Percentiles rank a stretch among this genome's conserved stretches.
Conservation (phyloP, 2,888 invertebrate species). For the Lithophane socia region DNA sequence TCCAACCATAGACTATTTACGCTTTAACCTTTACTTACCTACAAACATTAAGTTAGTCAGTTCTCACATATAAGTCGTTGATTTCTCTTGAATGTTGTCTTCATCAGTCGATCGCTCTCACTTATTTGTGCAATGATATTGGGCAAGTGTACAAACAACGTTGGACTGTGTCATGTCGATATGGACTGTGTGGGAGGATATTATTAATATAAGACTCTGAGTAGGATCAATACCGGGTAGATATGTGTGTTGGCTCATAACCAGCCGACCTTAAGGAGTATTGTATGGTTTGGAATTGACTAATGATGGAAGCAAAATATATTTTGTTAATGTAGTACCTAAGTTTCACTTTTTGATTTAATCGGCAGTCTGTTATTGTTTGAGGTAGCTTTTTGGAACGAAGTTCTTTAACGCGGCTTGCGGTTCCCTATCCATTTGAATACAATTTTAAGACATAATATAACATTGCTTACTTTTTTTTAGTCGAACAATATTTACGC, state of each 20-base stretch:
- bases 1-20: background rate
- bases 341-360: no score
- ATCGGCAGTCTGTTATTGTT: no score
- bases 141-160: background rate
- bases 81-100: background rate
- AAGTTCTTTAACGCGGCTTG: no score
- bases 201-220: background rate
- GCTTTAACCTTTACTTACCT: background rate
- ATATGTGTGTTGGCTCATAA: background rate
- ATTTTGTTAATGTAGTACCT: background rate
- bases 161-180: background rate
- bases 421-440: no score
- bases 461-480: no score
- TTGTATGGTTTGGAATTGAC: background rate
- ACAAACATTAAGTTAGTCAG: background rate
- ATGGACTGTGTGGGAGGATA: background rate
- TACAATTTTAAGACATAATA: no score
- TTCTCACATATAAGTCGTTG: background rate
- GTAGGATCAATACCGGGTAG: background rate
- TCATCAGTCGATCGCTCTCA: background rate
- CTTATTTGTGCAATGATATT: slow-evolving; percentile 12
- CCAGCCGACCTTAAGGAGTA: background rate
- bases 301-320: background rate
- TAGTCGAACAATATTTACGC: no score
- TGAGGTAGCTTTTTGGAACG: no score